These are phyloP conservation scores for Amphipoea lucens DNA, from an alignment of 2,888 invertebrate genomes.

Conservation along the genomic window DNA sequence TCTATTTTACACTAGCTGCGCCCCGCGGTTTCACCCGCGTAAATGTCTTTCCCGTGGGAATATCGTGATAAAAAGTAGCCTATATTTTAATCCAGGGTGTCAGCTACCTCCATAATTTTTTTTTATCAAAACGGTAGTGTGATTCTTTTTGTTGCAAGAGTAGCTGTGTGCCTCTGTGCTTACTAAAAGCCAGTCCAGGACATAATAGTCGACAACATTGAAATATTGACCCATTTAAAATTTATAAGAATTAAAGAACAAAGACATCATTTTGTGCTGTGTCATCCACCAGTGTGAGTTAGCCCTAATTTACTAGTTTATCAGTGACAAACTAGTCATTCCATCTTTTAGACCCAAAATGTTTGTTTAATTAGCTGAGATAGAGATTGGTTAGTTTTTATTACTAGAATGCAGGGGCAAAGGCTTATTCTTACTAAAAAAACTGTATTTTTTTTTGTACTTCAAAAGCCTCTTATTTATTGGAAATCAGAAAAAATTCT, in stretches of 20 bases:
- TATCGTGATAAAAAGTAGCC: too few species aligned
- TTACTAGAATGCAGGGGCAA: too few species aligned
- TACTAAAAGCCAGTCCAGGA: neutral
- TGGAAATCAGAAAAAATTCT: neutral
- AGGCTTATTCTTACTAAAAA: too few species aligned
- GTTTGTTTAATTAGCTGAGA: neutral
- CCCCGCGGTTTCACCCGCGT: too few species aligned
- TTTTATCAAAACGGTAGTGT: too few species aligned
- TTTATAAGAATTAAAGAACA: slow-evolving; percentile 7
- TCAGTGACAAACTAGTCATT: neutral
- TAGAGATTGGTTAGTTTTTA: neutral
- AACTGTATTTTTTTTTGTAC: neutral
- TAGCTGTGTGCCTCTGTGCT: neutral
- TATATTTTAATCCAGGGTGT: too few species aligned
- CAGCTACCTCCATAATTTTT: too few species aligned
- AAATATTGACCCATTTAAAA: neutral
- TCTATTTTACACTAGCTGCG: neutral
- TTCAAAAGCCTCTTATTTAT: neutral
- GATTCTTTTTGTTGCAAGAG: neutral
- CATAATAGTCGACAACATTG: neutral
- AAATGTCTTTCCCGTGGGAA: too few species aligned
- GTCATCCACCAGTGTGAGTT: too few species aligned
- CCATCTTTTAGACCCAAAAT: neutral
- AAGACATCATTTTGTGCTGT: neutral
- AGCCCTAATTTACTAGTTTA: neutral